phyloP scores from a whole-genome alignment of 2,113 vertebrate genomes.

The Clarias gariepinus region DNA sequence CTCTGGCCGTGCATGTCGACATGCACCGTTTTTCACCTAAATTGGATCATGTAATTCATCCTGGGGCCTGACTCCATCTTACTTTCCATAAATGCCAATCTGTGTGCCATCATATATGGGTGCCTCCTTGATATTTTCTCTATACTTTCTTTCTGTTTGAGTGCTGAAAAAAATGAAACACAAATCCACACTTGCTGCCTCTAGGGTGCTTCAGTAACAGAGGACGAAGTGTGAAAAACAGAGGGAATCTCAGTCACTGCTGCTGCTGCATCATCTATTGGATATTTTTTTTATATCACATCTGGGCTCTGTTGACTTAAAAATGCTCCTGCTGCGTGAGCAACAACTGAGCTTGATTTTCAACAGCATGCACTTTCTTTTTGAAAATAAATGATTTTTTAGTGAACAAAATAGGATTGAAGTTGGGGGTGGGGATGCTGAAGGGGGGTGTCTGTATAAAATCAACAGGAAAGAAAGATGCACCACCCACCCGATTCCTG shows the following conservation, averaged over 20 bases:
- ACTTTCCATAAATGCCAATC: constrained; percentile 66
- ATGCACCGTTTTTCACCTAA: constrained; percentile 60
- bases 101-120: constrained; percentile 54
- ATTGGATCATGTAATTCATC: constrained; percentile 71
- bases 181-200: constrained; percentile 24
- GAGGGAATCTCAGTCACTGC: constrained; percentile 1
- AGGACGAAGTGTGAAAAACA: constrained; percentile 29
- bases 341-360: constrained; percentile 47
- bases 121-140: constrained; percentile 64
- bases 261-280: constrained; percentile 19
- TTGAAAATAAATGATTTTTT: constrained; percentile 33
- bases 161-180: constrained; percentile 44
- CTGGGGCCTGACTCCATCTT: constrained; percentile 61
- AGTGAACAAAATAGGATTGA: neutral
- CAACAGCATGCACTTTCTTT: constrained; percentile 24
- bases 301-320: constrained; percentile 38
- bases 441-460: neutral
- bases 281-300: constrained; percentile 32
- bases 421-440: no score
- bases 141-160: constrained; percentile 51
- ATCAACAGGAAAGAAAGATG: constrained; percentile 27
- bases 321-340: constrained; percentile 22
- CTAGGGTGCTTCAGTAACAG: constrained; percentile 20
- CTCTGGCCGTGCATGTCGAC: constrained; percentile 57
- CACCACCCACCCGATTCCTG: constrained; percentile 1